These are phyloP conservation scores for Orycteropus afer DNA, from an alignment of 2,113 vertebrate species.

Conservation along the genomic window DNA sequence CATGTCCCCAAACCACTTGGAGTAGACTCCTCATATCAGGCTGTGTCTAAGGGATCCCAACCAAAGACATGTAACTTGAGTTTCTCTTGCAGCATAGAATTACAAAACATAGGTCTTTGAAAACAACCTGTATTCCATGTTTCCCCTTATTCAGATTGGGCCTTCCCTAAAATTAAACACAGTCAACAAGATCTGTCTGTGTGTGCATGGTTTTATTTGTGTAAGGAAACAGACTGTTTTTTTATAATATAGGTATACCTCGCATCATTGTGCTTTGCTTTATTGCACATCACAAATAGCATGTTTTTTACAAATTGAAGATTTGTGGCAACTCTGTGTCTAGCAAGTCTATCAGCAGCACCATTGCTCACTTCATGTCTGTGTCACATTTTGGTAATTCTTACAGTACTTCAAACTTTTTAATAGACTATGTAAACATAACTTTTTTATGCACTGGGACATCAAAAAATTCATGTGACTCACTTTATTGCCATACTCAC, in stretches of 20 bases:
- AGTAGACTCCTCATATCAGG: neutral
- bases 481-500: too few species aligned
- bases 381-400: too few species aligned
- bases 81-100: slow-evolving; percentile 15
- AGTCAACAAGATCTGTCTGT: neutral
- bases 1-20: neutral
- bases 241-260: slow-evolving; percentile 24
- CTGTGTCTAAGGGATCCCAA: neutral
- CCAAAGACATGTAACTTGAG: neutral
- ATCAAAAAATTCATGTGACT: too few species aligned
- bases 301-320: too few species aligned
- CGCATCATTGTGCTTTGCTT: too few species aligned
- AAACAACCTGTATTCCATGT: neutral
- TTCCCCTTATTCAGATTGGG: neutral
- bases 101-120: neutral
- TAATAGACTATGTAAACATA: too few species aligned
- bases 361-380: too few species aligned
- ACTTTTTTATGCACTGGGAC: too few species aligned
- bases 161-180: slow-evolving; percentile 12
- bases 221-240: neutral
- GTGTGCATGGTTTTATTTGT: slow-evolving; percentile 20
- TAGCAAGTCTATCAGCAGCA: too few species aligned
- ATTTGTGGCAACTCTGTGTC: too few species aligned
- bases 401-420: too few species aligned
- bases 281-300: too few species aligned